phyloP scores from a whole-genome alignment of 2,888 invertebrate species.

The Cepaea hortensis region DNA sequence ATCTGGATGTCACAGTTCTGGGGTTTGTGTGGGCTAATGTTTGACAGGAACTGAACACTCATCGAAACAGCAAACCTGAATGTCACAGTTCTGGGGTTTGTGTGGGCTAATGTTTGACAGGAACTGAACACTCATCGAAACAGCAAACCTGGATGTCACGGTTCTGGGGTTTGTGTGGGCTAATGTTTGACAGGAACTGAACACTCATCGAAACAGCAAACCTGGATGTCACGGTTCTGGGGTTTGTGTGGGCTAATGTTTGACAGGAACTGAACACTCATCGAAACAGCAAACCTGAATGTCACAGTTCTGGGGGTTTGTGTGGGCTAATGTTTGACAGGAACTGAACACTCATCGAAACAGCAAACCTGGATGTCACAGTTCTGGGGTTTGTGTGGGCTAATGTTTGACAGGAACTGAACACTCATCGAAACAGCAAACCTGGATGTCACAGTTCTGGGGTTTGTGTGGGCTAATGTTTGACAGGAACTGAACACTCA shows the following conservation, averaged over 20 bases:
- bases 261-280: conserved; percentile 41
- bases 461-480: too few species aligned
- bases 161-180: too few species aligned
- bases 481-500: conserved; percentile 41
- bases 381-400: too few species aligned
- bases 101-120: too few species aligned
- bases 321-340: too few species aligned
- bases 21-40: too few species aligned
- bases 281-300: background rate
- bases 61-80: conserved; percentile 4
- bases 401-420: conserved; percentile 33
- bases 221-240: too few species aligned
- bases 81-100: too few species aligned
- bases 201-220: conserved; percentile 35
- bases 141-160: background rate
- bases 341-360: conserved; percentile 41
- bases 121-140: conserved; percentile 41
- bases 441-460: too few species aligned
- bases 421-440: conserved; percentile 35
- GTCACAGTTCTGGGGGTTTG: too few species aligned
- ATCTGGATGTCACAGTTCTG: too few species aligned
- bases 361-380: background rate
- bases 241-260: too few species aligned
- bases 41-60: conserved; percentile 40
- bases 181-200: conserved; percentile 33